These are phyloP conservation scores for Nemopilema nomurai DNA, from an alignment of 30 jellyfish, hydroid and myxozoan species.

Conservation along the genomic window DNA sequence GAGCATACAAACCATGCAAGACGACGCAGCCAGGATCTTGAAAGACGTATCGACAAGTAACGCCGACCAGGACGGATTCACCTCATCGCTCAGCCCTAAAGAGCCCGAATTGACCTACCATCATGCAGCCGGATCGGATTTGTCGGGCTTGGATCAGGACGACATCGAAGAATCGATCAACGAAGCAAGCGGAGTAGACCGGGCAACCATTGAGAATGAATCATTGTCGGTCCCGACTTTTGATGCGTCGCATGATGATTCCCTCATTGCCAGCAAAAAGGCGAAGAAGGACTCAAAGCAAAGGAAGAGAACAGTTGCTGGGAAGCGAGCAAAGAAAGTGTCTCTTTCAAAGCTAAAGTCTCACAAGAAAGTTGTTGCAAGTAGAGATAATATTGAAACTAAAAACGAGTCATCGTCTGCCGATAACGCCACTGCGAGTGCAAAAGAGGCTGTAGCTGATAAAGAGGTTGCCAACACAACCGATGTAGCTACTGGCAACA, in stretches of 20 bases:
- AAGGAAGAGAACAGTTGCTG: conserved; percentile 17
- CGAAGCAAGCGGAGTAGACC: conserved; percentile 32
- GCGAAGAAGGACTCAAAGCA: background rate
- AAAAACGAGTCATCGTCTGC: conserved; percentile 21
- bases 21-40: conserved; percentile 49
- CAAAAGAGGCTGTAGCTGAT: background rate
- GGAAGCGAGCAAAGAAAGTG: conserved; percentile 8
- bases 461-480: background rate
- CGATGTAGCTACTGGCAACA: background rate
- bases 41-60: conserved; percentile 12
- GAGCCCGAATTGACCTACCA: conserved; percentile 20
- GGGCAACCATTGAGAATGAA: conserved; percentile 36
- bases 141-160: background rate
- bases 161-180: conserved; percentile 15
- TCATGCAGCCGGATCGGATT: background rate
- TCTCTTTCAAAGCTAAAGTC: background rate
- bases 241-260: conserved; percentile 44
- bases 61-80: conserved; percentile 32
- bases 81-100: conserved; percentile 24
- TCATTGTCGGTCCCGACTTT: conserved; percentile 25
- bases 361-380: conserved; percentile 17
- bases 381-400: conserved; percentile 19
- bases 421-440: background rate
- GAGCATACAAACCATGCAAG: conserved; percentile 27
- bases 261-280: background rate